Evolutionary conservation across 2,113 vertebrate genomes (phyloP).

Genomic region (Sturnira hondurensis): DNA sequence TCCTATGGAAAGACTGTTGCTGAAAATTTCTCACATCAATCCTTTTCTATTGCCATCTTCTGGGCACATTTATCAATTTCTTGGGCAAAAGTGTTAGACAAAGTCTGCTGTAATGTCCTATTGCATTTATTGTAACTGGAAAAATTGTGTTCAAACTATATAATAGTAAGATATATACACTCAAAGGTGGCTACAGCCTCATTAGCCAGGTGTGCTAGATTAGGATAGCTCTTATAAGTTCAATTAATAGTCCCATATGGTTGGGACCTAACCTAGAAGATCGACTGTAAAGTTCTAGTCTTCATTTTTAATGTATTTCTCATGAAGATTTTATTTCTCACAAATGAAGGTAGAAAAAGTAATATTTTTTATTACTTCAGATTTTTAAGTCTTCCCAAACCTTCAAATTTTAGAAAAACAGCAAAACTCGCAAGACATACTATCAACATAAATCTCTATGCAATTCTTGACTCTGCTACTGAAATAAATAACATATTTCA

Average conservation of each 20-base stretch:
- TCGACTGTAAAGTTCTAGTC: background rate
- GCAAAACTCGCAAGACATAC: conserved; percentile 15
- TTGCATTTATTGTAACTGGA: background rate
- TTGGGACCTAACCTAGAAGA: background rate
- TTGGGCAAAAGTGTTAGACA: background rate
- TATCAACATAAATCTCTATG: conserved; percentile 27
- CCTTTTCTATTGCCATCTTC: background rate
- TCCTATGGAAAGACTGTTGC: background rate
- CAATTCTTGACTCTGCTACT: background rate
- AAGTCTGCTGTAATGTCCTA: background rate
- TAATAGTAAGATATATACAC: background rate
- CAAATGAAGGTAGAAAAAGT: conserved; percentile 13
- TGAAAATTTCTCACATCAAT: conserved; percentile 6
- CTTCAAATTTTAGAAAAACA: conserved; percentile 38
- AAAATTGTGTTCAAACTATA: background rate
- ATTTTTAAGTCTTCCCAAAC: conserved; percentile 32
- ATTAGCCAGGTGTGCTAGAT: background rate
- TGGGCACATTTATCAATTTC: background rate
- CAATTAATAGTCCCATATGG: background rate
- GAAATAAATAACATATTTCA: conserved; percentile 50
- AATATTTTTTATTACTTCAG: background rate
- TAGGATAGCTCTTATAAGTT: background rate
- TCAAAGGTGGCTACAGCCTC: background rate
- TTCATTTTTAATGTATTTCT: background rate
- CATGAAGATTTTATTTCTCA: conserved; percentile 31